phyloP scores from a whole-genome alignment of 2,888 invertebrate genomes.

The Alloscopus bannaensis region DNA sequence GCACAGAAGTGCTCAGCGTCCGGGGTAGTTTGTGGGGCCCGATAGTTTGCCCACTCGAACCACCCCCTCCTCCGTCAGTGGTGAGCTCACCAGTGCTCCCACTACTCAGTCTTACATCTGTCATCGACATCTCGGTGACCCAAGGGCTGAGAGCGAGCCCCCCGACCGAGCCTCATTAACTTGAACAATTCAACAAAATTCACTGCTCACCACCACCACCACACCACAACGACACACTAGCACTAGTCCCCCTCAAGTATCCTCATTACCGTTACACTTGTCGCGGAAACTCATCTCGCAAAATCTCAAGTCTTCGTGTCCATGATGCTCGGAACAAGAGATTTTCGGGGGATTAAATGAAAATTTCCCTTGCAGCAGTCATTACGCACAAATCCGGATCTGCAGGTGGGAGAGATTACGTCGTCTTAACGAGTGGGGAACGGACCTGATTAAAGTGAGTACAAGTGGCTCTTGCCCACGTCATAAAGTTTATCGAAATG shows the following conservation, averaged over 20 bases:
- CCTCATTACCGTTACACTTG: not conserved
- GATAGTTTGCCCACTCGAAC: conserved; percentile 36
- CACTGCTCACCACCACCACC: too few relatives aligned
- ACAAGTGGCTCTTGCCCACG: too few relatives aligned
- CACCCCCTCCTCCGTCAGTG: conserved; percentile 51
- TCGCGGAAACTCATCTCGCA: not conserved
- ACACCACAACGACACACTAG: conserved; percentile 12
- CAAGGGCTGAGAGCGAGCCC: conserved; percentile 17
- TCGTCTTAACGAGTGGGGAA: too few relatives aligned
- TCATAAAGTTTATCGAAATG: too few relatives aligned
- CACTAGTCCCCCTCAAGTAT: not conserved
- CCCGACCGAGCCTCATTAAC: conserved; percentile 52
- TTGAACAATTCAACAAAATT: too few relatives aligned
- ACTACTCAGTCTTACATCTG: conserved; percentile 61
- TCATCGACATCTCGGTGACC: conserved; percentile 59
- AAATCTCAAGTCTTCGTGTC: not conserved
- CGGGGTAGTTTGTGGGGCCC: conserved; percentile 79
- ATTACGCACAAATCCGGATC: too few relatives aligned
- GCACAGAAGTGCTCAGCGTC: conserved; percentile 86
- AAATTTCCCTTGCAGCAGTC: too few relatives aligned
- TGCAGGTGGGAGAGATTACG: too few relatives aligned
- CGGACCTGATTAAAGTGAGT: too few relatives aligned
- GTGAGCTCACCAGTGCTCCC: conserved; percentile 51
- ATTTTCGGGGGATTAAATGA: too few relatives aligned
- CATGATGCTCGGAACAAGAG: too few relatives aligned